A percentile compares a stretch with the other conserved stretches of the same genome.
Evolutionary conservation across 2,797 vertebrate genomes (phyloP).

Genomic region (Oreochromis grahami): DNA sequence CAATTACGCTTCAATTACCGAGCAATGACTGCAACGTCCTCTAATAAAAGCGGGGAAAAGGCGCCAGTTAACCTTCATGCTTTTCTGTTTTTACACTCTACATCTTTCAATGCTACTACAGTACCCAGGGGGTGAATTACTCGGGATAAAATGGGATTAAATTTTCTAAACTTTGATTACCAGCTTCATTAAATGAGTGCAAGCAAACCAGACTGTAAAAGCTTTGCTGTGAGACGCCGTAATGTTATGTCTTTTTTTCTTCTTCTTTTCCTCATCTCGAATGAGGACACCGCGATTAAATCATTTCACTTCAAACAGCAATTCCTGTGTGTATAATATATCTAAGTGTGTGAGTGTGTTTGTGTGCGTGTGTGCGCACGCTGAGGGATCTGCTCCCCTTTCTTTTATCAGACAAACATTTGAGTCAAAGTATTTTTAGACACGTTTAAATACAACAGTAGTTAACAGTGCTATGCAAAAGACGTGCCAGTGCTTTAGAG

Average conservation of each 20-base stretch:
- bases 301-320: constrained; percentile 46
- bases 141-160: constrained; percentile 53
- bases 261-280: constrained; percentile 26
- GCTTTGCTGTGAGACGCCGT: constrained; percentile 23
- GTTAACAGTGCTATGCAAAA: not conserved
- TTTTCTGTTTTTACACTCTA: constrained; percentile 51
- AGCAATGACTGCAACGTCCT: constrained; percentile 66
- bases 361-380: not conserved
- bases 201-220: constrained; percentile 45
- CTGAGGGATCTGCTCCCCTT: constrained; percentile 30
- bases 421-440: constrained; percentile 1
- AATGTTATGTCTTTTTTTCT: constrained; percentile 44
- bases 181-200: constrained; percentile 55
- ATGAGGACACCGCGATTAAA: constrained; percentile 51
- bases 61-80: constrained; percentile 65
- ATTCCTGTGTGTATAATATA: constrained; percentile 29
- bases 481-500: not conserved
- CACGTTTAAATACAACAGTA: constrained; percentile 16
- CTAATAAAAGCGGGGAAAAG: constrained; percentile 52
- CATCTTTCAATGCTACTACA: constrained; percentile 42
- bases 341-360: not conserved
- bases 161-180: constrained; percentile 67
- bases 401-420: constrained; percentile 21
- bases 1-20: constrained; percentile 74
- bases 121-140: constrained; percentile 58